Conservation (phyloP, 2,113 vertebrate species). For the Cacatua alba region DNA sequence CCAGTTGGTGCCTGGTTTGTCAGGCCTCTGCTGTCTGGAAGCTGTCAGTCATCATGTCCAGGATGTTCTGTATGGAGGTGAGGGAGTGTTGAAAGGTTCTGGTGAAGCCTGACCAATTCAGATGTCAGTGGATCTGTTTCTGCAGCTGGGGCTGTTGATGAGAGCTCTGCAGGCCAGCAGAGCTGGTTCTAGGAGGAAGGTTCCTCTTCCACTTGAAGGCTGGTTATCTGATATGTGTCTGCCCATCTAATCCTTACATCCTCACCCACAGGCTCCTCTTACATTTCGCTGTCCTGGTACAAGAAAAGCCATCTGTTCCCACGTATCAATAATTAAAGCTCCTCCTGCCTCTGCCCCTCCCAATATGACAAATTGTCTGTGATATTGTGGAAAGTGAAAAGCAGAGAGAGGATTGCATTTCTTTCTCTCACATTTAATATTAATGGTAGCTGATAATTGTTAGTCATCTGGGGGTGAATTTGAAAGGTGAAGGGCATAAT, state of each 20-base stretch:
- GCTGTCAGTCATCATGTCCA: neutral
- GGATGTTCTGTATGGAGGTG: conserved; percentile 13
- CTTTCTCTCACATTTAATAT: conserved; percentile 61
- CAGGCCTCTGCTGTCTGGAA: conserved; percentile 15
- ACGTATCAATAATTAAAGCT: conserved; percentile 61
- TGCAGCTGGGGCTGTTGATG: neutral
- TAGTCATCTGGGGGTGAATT: conserved; percentile 55
- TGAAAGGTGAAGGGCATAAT: conserved; percentile 47
- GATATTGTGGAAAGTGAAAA: conserved; percentile 63
- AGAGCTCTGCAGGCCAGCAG: neutral
- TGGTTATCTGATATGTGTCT: conserved; percentile 23
- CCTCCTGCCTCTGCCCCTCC: conserved; percentile 39
- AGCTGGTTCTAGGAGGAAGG: conserved; percentile 20
- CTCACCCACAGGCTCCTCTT: conserved; percentile 44
- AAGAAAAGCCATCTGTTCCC: conserved; percentile 69
- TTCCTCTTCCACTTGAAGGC: conserved; percentile 18
- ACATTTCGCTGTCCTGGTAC: conserved; percentile 1
- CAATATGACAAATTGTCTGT: conserved; percentile 63
- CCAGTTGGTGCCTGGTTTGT: neutral
- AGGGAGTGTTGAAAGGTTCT: neutral
- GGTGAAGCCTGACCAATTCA: conserved; percentile 25
- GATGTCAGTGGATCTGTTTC: conserved; percentile 39
- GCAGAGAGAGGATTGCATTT: conserved; percentile 55
- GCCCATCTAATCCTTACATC: conserved; percentile 41
- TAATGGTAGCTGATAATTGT: conserved; percentile 63